These are phyloP conservation scores for Caranx ignobilis DNA, from an alignment of 2,113 vertebrate genomes.

Conservation along the genomic window DNA sequence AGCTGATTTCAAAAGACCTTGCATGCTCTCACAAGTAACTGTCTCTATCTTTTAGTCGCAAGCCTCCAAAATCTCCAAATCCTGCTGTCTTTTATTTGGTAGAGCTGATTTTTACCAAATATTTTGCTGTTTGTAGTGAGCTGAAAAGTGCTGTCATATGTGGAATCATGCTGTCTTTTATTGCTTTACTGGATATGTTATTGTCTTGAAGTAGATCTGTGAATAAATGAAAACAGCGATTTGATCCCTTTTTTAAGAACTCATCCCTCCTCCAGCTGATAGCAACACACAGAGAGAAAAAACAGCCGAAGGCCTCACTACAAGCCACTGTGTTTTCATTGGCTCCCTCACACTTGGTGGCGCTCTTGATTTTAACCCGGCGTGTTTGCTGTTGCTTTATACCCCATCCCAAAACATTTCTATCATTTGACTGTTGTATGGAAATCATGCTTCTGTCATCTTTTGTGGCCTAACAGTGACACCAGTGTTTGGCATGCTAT, in stretches of 20 bases:
- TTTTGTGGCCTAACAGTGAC: slow-evolving; percentile 26
- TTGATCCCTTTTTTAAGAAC: slow-evolving; percentile 30
- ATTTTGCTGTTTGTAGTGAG: slow-evolving; percentile 53
- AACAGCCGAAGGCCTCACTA: slow-evolving; percentile 25
- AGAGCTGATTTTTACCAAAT: slow-evolving; percentile 36
- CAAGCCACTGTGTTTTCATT: slow-evolving; percentile 52
- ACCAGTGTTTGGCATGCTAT: slow-evolving; percentile 20
- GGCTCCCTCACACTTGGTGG: slow-evolving; percentile 10
- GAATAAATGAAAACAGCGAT: slow-evolving; percentile 60
- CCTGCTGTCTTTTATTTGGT: slow-evolving; percentile 32
- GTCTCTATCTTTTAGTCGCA: slow-evolving; percentile 14
- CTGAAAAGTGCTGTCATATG: slow-evolving; percentile 40
- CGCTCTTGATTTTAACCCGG: slow-evolving; percentile 32
- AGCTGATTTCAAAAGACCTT: slow-evolving; percentile 36
- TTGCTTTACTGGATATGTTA: slow-evolving; percentile 29
- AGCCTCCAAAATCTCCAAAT: slow-evolving; percentile 28
- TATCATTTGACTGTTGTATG: slow-evolving; percentile 11
- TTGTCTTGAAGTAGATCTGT: slow-evolving; percentile 41
- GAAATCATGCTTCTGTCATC: slow-evolving; percentile 20
- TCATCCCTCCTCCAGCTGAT: slow-evolving; percentile 6
- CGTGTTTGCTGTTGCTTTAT: slow-evolving; percentile 30
- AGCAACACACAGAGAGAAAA: slow-evolving; percentile 24
- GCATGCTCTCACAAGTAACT: slow-evolving; percentile 42
- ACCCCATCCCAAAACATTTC: slow-evolving; percentile 17
- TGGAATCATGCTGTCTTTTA: slow-evolving; percentile 14